Percentiles rank a stretch among this genome's conserved stretches.
These are phyloP conservation scores for Orchesella cincta DNA, from an alignment of 1,140 invertebrate species.

Conservation along the genomic window DNA sequence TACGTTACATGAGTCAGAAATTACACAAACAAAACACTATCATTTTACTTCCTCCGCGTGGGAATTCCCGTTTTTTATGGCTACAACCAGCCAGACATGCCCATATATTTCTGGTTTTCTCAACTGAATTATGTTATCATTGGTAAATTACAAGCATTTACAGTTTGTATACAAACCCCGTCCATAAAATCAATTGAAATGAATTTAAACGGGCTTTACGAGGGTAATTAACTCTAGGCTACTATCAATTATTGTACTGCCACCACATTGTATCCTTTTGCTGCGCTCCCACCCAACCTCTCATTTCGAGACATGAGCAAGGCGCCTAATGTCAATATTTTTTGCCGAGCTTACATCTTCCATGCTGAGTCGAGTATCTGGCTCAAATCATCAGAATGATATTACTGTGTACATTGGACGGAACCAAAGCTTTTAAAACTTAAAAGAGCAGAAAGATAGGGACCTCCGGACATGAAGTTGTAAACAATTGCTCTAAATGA, in stretches of 20 bases:
- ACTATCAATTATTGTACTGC: no score
- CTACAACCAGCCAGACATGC: background rate
- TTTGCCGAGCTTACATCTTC: no score
- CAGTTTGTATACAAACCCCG: background rate
- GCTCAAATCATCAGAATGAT: no score
- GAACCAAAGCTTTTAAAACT: background rate
- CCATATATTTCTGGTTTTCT: background rate
- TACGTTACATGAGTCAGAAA: background rate
- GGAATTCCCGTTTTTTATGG: background rate
- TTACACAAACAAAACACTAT: background rate
- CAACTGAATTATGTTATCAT: background rate
- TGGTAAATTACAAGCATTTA: background rate
- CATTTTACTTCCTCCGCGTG: background rate
- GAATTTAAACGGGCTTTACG: background rate
- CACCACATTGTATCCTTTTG: no score
- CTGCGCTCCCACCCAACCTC: no score
- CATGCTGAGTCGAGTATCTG: no score
- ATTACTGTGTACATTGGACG: no score
- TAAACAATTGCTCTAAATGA: conserved; percentile 4
- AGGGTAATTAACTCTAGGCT: background rate
- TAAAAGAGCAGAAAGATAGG: background rate
- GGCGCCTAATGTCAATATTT: no score
- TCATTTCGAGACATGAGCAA: background rate
- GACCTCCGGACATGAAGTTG: background rate
- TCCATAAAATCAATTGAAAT: background rate